Evolutionary conservation across 2,888 invertebrate genomes (phyloP), one percentile per base, ranked within the genome.

Genomic region (Stenchaetothrips biformis): DNA sequence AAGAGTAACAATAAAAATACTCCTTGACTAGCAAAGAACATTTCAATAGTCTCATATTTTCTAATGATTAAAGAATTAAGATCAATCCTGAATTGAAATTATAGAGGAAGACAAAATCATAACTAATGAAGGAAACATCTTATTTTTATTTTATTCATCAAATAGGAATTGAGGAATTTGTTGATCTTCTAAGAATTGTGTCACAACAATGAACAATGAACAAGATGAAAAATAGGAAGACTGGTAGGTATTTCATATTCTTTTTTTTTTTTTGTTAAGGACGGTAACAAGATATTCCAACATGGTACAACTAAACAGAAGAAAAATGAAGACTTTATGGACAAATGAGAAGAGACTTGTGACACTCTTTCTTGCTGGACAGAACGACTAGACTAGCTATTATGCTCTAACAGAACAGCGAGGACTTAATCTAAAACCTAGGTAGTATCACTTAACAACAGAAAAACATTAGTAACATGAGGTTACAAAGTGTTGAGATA

Each of bases 1-100:
- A 74, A 74, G 67, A 37, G 37, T 37, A 37, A 37, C 37, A 37
- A 37, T 37, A 37, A 37, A n/a, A 74, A 74, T 25, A 21, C 25
- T 74, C 67, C n/a, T 74, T 74, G 67, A 74, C 67, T 74, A 74
- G 67, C 25, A 21, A 74, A 25, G 25, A 67, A 74, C n/a, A 74
- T 74, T 74, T 25, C 21, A 7, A 74, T 74, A 9, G 25, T 25
- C 67, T 74, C 67, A 25, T 74, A 25, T 11, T 21, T 53, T 53
- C 16, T 53, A 7, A 37, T 37, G 37, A 37, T 37, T 37, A 37
- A 37, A 37, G 37, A 37, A 37, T 37, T 37, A 37, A 1, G 4
- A 37, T 37, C 37, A 37, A 37, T 37, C 4, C 37, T 37, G 1
- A 37, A 37, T 74, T 4, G 9, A 74, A 74, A 21, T 21, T 25